Base-by-base conservation (phyloP, 2,797 vertebrate species). In the Thunnus albacares region DNA sequence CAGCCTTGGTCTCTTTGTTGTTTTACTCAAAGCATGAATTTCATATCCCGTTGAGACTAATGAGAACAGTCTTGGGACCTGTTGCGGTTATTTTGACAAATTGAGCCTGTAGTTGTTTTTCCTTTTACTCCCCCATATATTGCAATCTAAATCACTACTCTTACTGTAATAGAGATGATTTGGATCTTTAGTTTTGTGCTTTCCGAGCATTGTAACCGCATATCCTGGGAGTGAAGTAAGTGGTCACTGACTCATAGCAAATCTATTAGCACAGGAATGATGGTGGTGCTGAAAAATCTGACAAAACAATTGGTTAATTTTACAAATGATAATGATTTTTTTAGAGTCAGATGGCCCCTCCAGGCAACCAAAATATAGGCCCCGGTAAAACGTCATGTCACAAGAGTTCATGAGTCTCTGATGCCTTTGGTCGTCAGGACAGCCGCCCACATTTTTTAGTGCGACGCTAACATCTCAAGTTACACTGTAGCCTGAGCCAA, bases 251-350 rank as follows among this genome's bases (percentile, higher is more conserved):
- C 88, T 92, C 88, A 73, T 43, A 73, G 86, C 77, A 20, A 84
- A 92, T 96, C 95, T 94, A 93, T 96, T 96, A 96, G 93, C 92
- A 51, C 89, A 94, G 93, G 87, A 96, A 91, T 94, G 91, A 96
- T 94, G 94, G 89, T 59, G 58, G 84, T 74, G 93, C 92, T 94
- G 93, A 94, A 94, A 95, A 95, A 92, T 81, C 93, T 95, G 95
- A 96, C 96, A 95, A 95, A 95, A 95, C 95, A 94, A 96, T 95
- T 95, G 91, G 93, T 96, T 96, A 94, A 96, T 95, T 95, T 96
- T 95, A 96, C 91, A 96, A 96, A 96, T 96, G 95, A 95, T 95
- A 95, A 96, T 93, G 93, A 92, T 95, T 94, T 95, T 93, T 89
- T 82, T 70, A 14, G 53, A 82, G 90, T 90, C 88, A 80, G 85